Evolutionary conservation across 1,140 invertebrate genomes (phyloP).

Genomic region (Scaptodrosophila lebanonensis): DNA sequence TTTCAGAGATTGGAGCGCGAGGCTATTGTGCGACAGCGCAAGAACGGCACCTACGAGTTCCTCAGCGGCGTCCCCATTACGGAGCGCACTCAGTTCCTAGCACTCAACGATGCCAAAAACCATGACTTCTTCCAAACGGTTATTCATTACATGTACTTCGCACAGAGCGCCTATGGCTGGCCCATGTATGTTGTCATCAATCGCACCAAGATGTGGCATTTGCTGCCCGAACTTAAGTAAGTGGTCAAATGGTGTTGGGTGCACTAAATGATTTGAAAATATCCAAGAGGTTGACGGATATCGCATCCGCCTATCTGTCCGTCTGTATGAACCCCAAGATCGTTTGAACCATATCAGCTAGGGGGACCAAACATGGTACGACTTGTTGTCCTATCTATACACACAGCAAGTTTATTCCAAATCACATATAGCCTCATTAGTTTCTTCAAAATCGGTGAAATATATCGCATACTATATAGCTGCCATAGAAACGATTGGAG

Average conservation of each 20-base stretch:
- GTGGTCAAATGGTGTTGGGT: conserved; percentile 15
- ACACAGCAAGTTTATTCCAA: neutral
- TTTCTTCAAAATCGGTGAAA: too few species aligned
- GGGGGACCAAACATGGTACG: too few species aligned
- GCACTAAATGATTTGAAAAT: too few species aligned
- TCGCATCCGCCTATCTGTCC: too few species aligned
- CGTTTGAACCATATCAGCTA: too few species aligned
- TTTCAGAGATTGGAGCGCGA: conserved; percentile 90
- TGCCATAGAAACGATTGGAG: too few species aligned
- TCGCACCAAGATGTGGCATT: conserved; percentile 85
- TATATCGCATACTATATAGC: too few species aligned
- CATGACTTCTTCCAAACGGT: conserved; percentile 86
- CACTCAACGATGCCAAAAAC: conserved; percentile 87
- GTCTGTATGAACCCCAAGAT: too few species aligned
- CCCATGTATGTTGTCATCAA: conserved; percentile 90
- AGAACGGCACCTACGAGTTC: conserved; percentile 93
- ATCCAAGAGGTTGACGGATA: too few species aligned
- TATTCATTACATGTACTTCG: conserved; percentile 92
- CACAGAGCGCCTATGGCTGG: conserved; percentile 93
- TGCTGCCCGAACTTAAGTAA: conserved; percentile 84
- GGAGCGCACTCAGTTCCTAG: conserved; percentile 88
- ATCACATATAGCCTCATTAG: too few species aligned
- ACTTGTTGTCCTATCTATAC: neutral
- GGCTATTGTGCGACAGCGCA: conserved; percentile 86
- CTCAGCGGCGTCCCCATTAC: conserved; percentile 92